These are phyloP conservation scores for Aplodontia rufa DNA, from an alignment of 2,113 vertebrate genomes.

Conservation along the genomic window DNA sequence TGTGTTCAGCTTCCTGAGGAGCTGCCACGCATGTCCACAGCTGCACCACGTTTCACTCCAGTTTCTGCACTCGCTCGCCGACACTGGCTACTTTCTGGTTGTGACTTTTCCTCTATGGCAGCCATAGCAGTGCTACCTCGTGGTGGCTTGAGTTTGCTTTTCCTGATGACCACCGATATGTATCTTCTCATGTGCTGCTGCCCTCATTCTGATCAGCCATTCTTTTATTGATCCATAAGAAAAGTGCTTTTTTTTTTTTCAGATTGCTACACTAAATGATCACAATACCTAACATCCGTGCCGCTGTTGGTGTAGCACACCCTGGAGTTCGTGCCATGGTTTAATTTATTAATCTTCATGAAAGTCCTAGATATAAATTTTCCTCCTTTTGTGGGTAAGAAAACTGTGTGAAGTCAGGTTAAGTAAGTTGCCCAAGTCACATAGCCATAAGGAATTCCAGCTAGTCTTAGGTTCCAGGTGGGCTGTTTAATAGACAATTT, in stretches of 20 bases:
- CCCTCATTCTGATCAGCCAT: neutral
- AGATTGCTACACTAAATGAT: neutral
- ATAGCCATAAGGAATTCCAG: neutral
- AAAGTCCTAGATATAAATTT: neutral
- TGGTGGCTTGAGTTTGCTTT: neutral
- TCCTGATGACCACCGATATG: fast-evolving
- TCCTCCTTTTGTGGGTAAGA: neutral
- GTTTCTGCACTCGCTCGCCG: too few relatives aligned
- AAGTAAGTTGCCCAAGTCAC: neutral
- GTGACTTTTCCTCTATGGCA: neutral
- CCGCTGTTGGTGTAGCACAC: neutral
- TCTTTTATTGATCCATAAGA: neutral
- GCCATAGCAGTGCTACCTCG: neutral
- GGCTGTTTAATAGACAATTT: neutral
- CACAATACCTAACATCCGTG: neutral
- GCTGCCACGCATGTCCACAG: neutral
- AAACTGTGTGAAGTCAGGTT: neutral
- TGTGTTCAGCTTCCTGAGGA: neutral
- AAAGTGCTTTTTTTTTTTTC: neutral
- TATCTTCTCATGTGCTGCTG: neutral
- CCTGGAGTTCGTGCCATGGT: neutral
- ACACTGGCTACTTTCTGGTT: neutral
- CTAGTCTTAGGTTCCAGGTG: neutral
- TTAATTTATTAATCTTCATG: neutral
- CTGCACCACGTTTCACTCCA: too few relatives aligned